Evolutionary conservation across 1,140 invertebrate species (phyloP), one percentile per base, ranked within the genome.

Genomic region (Eumaeus atala): DNA sequence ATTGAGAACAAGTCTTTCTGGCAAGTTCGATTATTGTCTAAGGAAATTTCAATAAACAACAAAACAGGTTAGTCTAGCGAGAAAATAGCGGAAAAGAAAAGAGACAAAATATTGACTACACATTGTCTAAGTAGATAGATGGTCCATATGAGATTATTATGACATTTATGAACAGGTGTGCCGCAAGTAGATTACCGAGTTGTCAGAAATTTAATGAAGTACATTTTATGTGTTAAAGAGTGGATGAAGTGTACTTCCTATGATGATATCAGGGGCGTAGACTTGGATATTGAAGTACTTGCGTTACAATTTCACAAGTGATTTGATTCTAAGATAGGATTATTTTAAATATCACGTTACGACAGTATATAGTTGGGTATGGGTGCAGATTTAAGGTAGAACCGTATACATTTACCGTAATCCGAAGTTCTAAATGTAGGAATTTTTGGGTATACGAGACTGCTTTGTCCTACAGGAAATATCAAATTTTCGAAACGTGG

Each of bases 61-160:
- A 0, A 69, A 65, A 44, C 62, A 67, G 50, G 57, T 67, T 42
- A 58, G 55, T 9, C 54, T 70, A 10, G 67, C 62, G 8, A 67
- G 59, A 58, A 37, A 63, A 52, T 33, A n/a, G n/a, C n/a, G n/a
- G n/a, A n/a, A n/a, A n/a, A n/a, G n/a, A 65, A 21, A 64, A 42
- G 51, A 21, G 34, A 16, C 49, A 58, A 50, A 54, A 58, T 34
- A 61, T 70, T 12, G 14, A n/a, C 9, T 38, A 59, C 9, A 48
- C 67, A 16, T 40, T 36, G 17, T 56, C 35, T 36, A 67, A 65
- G 10, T 63, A 67, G 55, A 67, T 63, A 50, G 61, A 58, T 51
- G 63, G 40, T 16, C 53, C 60, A 1, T 67, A 63, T 28, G 67
- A 60, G 36, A 14, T 63, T 4, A 36, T 55, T 9, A 49, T 67